Conservation (phyloP, 2,888 invertebrate species). For the Rhingia rostrata region DNA sequence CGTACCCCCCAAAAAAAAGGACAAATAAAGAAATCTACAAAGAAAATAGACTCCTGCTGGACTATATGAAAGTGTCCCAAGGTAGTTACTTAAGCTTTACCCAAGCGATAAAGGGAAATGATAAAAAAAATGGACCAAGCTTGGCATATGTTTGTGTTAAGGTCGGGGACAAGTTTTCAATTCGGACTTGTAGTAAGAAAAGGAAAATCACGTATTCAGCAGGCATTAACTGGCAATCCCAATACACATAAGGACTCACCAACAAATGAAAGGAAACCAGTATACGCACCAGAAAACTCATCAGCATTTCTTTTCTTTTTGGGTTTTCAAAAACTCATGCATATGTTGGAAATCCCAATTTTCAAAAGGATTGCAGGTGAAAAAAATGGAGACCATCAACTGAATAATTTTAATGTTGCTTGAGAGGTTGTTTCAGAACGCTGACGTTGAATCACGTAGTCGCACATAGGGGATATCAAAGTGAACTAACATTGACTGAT, state of each 20-base stretch:
- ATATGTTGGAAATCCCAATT: slow-evolving; percentile 20
- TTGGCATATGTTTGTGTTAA: slow-evolving; percentile 36
- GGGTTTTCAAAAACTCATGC: not conserved
- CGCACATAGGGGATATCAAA: not conserved
- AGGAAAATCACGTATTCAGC: slow-evolving; percentile 64
- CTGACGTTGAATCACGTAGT: slow-evolving; percentile 35
- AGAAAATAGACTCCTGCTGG: slow-evolving; percentile 33
- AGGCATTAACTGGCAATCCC: slow-evolving; percentile 34
- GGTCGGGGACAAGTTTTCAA: slow-evolving; percentile 20
- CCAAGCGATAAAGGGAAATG: slow-evolving; percentile 36
- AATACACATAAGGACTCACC: not conserved
- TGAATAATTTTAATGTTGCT: slow-evolving; percentile 32
- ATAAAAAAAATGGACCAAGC: slow-evolving; percentile 52
- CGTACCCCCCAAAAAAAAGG: not conserved
- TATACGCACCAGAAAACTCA: not conserved
- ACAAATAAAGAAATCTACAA: slow-evolving; percentile 1
- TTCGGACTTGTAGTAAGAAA: slow-evolving; percentile 29
- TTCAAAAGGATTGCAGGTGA: slow-evolving; percentile 8
- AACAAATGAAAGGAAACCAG: not conserved
- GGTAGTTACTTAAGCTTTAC: slow-evolving; percentile 39
- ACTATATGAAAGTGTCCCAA: slow-evolving; percentile 57
- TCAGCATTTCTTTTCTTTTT: slow-evolving; percentile 9
- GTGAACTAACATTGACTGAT: not conserved
- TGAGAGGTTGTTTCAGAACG: slow-evolving; percentile 1
- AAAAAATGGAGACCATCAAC: slow-evolving; percentile 22